Percentiles rank a stretch among this genome's conserved stretches.
phyloP scores from a whole-genome alignment of 1,140 invertebrate genomes.

The Vollenhovia emeryi region DNA sequence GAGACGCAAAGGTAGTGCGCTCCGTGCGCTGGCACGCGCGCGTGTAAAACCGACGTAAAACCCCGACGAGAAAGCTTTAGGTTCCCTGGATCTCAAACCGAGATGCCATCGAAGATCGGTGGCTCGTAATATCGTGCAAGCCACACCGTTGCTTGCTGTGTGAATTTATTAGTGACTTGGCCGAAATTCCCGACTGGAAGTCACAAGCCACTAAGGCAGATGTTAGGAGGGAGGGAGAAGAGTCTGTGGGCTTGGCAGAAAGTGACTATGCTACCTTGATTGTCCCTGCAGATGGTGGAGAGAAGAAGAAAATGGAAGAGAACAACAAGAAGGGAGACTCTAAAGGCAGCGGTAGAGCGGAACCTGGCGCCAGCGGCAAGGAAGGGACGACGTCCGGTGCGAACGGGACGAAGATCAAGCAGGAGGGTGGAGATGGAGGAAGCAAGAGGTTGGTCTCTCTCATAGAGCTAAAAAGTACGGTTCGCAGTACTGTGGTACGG shows the following conservation, averaged over 20 bases:
- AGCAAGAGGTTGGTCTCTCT: constrained; percentile 86
- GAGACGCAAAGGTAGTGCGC: constrained; percentile 50
- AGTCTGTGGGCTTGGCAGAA: constrained; percentile 78
- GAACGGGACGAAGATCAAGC: constrained; percentile 83
- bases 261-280: constrained; percentile 85
- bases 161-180: constrained; percentile 70
- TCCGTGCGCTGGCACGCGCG: constrained; percentile 21
- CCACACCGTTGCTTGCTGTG: constrained; percentile 62
- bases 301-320: constrained; percentile 84
- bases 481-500: constrained; percentile 76
- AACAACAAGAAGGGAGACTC: constrained; percentile 83
- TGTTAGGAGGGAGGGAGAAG: constrained; percentile 74
- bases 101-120: constrained; percentile 62
- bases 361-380: constrained; percentile 80
- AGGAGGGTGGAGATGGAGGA: constrained; percentile 82
- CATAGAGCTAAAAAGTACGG: constrained; percentile 82
- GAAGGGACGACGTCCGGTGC: constrained; percentile 80
- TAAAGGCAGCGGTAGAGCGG: constrained; percentile 82
- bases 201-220: constrained; percentile 65
- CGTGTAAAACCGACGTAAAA: constrained; percentile 17
- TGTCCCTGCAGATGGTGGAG: constrained; percentile 86
- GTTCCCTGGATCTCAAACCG: constrained; percentile 53
- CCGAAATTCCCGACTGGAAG: constrained; percentile 67
- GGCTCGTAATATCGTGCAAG: constrained; percentile 48
- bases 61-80: constrained; percentile 50